Conservation (phyloP, 2,797 vertebrate species). For the Eulemur albifrons region DNA sequence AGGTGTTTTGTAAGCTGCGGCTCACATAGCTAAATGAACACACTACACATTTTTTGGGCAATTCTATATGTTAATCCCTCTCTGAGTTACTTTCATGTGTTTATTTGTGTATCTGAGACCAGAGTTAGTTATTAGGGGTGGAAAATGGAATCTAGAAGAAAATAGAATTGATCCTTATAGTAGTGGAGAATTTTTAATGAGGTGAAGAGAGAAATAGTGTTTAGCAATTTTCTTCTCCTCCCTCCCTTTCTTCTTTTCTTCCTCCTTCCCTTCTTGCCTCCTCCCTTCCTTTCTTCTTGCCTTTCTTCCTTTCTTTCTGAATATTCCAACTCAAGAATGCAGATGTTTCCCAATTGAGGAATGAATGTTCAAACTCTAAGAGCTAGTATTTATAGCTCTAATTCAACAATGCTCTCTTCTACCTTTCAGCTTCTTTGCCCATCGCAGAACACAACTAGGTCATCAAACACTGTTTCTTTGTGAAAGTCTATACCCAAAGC, state of each 20-base stretch:
- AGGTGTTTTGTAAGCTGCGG: conserved; percentile 53
- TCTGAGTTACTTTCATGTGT: neutral
- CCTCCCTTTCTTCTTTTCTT: neutral
- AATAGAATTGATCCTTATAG: conserved; percentile 23
- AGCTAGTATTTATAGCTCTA: conserved; percentile 49
- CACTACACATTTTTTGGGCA: neutral
- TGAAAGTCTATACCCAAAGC: conserved; percentile 66
- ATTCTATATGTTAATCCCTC: conserved; percentile 52
- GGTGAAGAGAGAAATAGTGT: neutral
- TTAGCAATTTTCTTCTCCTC: neutral
- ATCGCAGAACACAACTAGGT: conserved; percentile 48
- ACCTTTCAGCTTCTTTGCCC: conserved; percentile 64
- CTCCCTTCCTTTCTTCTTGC: neutral
- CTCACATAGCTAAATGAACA: conserved; percentile 46
- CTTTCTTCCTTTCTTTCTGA: conserved; percentile 65
- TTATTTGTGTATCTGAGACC: conserved; percentile 31
- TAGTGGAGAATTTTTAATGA: conserved; percentile 41
- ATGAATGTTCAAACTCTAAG: conserved; percentile 54
- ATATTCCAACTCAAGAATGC: conserved; percentile 70
- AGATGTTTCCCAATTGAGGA: conserved; percentile 71
- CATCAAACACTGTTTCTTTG: conserved; percentile 69
- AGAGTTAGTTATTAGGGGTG: neutral
- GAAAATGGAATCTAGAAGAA: neutral
- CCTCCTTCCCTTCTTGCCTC: neutral
- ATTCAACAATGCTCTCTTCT: conserved; percentile 10